These are phyloP conservation scores for Euclidia mi DNA, from an alignment of 2,888 invertebrate genomes.

Conservation along the genomic window DNA sequence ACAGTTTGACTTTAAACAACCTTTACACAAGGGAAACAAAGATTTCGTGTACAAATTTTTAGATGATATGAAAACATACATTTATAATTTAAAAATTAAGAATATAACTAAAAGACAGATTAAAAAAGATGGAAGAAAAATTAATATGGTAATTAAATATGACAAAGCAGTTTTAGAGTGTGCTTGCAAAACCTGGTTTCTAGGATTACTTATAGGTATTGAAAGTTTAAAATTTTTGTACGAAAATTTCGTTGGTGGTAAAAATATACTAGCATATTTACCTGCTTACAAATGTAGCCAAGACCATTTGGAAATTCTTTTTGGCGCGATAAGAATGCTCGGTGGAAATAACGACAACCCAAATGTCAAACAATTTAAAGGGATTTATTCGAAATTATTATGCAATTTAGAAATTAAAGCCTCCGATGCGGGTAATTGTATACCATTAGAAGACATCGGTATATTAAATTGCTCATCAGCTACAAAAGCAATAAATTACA, in stretches of 20 bases:
- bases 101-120: too few relatives aligned
- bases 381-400: slow-evolving; percentile 32
- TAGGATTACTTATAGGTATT: slow-evolving; percentile 24
- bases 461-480: slow-evolving; percentile 32
- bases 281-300: slow-evolving; percentile 29
- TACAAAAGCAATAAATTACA: slow-evolving; percentile 15
- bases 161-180: too few relatives aligned
- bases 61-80: too few relatives aligned
- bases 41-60: too few relatives aligned
- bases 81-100: too few relatives aligned
- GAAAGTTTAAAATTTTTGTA: slow-evolving; percentile 24
- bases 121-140: too few relatives aligned
- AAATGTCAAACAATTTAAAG: slow-evolving; percentile 35
- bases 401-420: slow-evolving; percentile 35
- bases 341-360: slow-evolving; percentile 36
- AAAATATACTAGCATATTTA: slow-evolving; percentile 20
- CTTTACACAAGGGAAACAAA: too few relatives aligned
- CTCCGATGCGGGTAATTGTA: slow-evolving; percentile 29
- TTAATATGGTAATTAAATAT: too few relatives aligned
- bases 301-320: slow-evolving; percentile 38
- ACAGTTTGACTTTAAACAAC: too few relatives aligned
- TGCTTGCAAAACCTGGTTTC: slow-evolving; percentile 16
- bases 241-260: slow-evolving; percentile 16
- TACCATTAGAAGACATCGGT: slow-evolving; percentile 36
- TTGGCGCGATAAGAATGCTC: slow-evolving; percentile 32